Conservation (phyloP, 1,140 invertebrate species). For the Nebria ingens region DNA sequence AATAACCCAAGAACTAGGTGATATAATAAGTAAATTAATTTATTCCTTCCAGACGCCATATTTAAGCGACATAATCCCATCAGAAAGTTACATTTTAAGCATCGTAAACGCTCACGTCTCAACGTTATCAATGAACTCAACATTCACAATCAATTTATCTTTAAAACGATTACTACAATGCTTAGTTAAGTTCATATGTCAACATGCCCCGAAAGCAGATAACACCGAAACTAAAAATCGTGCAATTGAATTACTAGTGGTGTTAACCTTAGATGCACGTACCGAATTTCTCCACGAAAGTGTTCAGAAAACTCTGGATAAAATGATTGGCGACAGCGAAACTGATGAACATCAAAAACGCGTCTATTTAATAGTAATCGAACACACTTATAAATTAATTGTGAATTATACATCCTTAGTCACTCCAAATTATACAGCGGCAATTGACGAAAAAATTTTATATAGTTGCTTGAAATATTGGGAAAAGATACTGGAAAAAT, state of each 20-base stretch:
- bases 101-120: constrained; percentile 46
- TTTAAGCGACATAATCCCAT: constrained; percentile 68
- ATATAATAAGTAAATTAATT: too few relatives aligned
- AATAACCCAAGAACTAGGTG: too few relatives aligned
- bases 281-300: constrained; percentile 62
- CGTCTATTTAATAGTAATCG: constrained; percentile 52
- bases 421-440: constrained; percentile 31
- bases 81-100: constrained; percentile 65
- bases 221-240: constrained; percentile 34
- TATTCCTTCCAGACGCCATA: constrained; percentile 58
- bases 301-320: constrained; percentile 50
- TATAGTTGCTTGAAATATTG: constrained; percentile 68
- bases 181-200: constrained; percentile 54
- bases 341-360: constrained; percentile 48
- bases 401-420: constrained; percentile 39
- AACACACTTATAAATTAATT: constrained; percentile 58
- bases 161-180: constrained; percentile 56
- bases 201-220: constrained; percentile 48
- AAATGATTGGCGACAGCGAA: constrained; percentile 53
- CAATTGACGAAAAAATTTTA: constrained; percentile 55
- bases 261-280: constrained; percentile 62
- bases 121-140: constrained; percentile 43
- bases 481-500: constrained; percentile 71
- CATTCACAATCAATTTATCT: constrained; percentile 54
- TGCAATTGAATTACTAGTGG: constrained; percentile 48